Percentiles rank a stretch among this genome's conserved stretches.
Evolutionary conservation across 2,797 vertebrate genomes (phyloP).

Genomic region (Alexandromys oeconomus): DNA sequence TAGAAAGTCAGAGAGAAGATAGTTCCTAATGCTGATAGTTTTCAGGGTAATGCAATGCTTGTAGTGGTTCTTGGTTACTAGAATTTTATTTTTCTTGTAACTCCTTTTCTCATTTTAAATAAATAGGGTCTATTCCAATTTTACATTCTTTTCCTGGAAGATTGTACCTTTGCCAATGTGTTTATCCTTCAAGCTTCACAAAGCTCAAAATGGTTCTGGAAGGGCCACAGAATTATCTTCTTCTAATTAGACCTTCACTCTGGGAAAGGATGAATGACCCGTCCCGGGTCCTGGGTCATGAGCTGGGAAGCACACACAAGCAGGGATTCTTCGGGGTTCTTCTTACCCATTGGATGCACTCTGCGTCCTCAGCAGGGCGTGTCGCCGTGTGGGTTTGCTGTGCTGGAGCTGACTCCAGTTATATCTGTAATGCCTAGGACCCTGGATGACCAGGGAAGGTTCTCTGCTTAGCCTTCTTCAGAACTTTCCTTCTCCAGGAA

Average conservation of each 20-base stretch:
- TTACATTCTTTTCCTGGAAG: constrained; percentile 9
- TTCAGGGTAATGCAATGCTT: constrained; percentile 30
- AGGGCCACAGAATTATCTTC: background rate
- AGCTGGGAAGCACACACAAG: background rate
- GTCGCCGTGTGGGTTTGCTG: background rate
- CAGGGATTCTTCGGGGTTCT: background rate
- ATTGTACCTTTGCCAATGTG: background rate
- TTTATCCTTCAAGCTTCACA: background rate
- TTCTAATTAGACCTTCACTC: background rate
- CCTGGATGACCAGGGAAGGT: no score
- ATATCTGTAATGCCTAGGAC: background rate
- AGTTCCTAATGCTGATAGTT: constrained; percentile 15
- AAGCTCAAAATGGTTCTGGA: background rate
- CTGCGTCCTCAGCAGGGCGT: background rate
- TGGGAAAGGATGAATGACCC: background rate
- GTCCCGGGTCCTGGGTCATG: background rate
- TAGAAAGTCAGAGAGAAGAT: background rate
- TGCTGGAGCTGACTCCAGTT: background rate
- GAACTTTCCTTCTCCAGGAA: accelerated
- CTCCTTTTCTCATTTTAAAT: constrained; percentile 37
- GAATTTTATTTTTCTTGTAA: background rate
- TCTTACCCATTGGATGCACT: accelerated
- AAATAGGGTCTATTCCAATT: background rate
- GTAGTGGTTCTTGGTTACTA: background rate
- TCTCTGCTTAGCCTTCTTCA: background rate